A percentile compares a stretch with the other conserved stretches of the same genome.
Conservation (phyloP, 1,140 invertebrate genomes). For the Lepidurus arcticus region DNA sequence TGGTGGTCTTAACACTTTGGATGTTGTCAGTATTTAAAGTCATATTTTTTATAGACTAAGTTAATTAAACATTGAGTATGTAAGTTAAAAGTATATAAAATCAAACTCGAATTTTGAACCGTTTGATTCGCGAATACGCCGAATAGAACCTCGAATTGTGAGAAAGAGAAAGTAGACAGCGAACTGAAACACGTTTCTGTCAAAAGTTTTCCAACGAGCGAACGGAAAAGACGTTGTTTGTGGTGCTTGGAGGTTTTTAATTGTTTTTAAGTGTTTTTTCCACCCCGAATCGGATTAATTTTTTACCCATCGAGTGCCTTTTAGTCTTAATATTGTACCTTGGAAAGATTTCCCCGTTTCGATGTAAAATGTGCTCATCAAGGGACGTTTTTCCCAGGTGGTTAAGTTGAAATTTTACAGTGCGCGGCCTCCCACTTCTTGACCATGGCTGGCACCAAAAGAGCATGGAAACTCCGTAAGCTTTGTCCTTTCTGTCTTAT, state of each 20-base stretch:
- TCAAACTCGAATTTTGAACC: too few relatives aligned
- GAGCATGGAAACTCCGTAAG: constrained; percentile 7
- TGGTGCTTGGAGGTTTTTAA: not conserved
- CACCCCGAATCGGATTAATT: not conserved
- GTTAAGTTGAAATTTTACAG: not conserved
- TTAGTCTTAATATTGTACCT: not conserved
- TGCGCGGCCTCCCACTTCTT: not conserved
- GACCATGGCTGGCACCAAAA: not conserved
- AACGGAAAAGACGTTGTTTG: not conserved
- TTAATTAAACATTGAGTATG: too few relatives aligned
- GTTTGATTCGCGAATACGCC: too few relatives aligned
- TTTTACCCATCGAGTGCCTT: not conserved
- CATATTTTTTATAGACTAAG: too few relatives aligned
- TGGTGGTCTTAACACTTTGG: too few relatives aligned
- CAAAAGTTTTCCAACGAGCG: not conserved
- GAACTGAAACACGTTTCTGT: not conserved
- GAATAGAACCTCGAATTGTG: not conserved
- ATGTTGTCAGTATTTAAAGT: too few relatives aligned
- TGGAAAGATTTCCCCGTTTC: not conserved
- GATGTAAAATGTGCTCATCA: not conserved
- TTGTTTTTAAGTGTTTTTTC: constrained; percentile 18
- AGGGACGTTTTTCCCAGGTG: not conserved
- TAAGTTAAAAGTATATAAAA: too few relatives aligned
- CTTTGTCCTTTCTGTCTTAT: not conserved
- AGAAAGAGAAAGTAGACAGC: not conserved